Evolutionary conservation across 1,140 invertebrate species (phyloP).

Genomic region (Homalodisca vitripennis): DNA sequence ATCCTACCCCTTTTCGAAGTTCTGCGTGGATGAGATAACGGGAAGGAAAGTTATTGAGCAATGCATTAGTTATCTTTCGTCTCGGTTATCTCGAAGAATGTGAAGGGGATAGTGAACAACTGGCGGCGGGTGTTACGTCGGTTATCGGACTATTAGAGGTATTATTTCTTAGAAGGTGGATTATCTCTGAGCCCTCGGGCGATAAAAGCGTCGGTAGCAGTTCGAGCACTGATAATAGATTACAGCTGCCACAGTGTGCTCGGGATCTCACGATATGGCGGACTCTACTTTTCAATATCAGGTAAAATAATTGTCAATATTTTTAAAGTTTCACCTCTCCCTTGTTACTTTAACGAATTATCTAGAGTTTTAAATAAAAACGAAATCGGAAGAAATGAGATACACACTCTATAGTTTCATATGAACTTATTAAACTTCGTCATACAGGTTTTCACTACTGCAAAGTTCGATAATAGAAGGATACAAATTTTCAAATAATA

Average conservation of each 20-base stretch:
- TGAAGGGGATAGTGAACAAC: too few species aligned
- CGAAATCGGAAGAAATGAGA: neutral
- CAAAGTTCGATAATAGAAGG: neutral
- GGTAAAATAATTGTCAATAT: neutral
- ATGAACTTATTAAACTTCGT: neutral
- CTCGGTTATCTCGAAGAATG: too few species aligned
- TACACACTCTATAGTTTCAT: neutral
- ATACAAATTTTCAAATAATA: too few species aligned
- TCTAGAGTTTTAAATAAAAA: neutral
- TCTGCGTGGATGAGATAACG: too few species aligned
- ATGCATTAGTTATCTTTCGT: too few species aligned
- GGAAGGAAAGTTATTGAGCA: too few species aligned
- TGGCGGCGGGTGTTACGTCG: too few species aligned
- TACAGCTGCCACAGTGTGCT: neutral
- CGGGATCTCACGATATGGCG: constrained; percentile 14
- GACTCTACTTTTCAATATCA: neutral
- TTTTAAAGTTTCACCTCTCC: neutral
- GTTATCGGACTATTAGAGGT: too few species aligned
- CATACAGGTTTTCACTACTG: neutral
- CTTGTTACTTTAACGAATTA: neutral
- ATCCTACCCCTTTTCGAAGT: too few species aligned
- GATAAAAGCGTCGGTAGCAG: constrained; percentile 10
- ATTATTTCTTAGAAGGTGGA: too few species aligned
- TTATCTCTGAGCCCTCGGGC: too few species aligned
- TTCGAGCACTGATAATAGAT: neutral